These are phyloP conservation scores for Lucilia cuprina DNA, from an alignment of 1,140 invertebrate genomes.

Conservation along the genomic window DNA sequence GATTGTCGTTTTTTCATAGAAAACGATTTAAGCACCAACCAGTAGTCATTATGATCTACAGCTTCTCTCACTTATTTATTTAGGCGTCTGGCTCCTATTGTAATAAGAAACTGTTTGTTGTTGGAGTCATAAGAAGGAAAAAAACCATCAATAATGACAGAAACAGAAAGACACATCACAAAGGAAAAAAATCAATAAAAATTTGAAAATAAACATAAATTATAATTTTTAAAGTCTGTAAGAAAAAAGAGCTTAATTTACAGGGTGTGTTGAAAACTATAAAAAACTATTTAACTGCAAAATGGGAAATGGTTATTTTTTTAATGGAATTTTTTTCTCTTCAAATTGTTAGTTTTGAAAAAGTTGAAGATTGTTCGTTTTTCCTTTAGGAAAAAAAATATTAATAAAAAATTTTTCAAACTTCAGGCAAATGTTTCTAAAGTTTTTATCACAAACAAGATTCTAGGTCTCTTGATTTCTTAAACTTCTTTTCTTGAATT, in stretches of 20 bases:
- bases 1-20: not conserved
- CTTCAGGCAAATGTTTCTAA: too few relatives aligned
- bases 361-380: not conserved
- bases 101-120: not conserved
- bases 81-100: conserved; percentile 1
- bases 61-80: not conserved
- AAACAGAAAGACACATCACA: too few relatives aligned
- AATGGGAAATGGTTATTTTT: not conserved
- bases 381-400: not conserved
- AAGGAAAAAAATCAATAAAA: not conserved
- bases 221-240: not conserved
- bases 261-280: too few relatives aligned
- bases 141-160: too few relatives aligned
- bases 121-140: not conserved
- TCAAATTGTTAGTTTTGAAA: too few relatives aligned
- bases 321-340: too few relatives aligned
- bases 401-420: not conserved
- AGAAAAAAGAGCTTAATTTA: not conserved
- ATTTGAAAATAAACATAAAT: not conserved
- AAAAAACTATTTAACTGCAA: too few relatives aligned
- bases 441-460: too few relatives aligned
- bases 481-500: too few relatives aligned
- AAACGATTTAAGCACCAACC: not conserved
- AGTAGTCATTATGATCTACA: not conserved
- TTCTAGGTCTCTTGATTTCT: too few relatives aligned